These are phyloP conservation scores for Anas bernieri DNA, from an alignment of 2,797 vertebrate species.

Conservation along the genomic window DNA sequence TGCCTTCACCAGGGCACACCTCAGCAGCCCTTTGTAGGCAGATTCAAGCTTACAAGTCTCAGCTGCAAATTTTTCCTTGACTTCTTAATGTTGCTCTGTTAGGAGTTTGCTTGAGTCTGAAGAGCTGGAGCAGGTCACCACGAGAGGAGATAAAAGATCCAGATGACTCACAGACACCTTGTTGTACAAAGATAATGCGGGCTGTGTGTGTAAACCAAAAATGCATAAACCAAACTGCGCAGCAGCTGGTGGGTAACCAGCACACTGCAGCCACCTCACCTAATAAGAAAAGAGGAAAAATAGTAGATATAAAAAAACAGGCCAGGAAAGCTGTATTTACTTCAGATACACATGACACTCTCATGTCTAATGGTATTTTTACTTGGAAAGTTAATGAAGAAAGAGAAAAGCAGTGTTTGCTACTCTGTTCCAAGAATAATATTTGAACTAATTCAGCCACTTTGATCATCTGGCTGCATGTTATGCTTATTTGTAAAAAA, in stretches of 20 bases:
- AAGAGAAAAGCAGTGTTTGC: background rate
- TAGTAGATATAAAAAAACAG: background rate
- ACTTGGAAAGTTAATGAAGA: background rate
- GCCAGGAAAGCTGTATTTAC: background rate
- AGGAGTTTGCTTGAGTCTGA: background rate
- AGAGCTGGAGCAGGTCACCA: background rate
- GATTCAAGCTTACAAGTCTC: background rate
- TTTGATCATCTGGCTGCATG: background rate
- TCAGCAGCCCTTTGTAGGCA: background rate
- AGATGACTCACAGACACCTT: background rate
- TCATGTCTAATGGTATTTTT: background rate
- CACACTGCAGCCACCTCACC: fast-evolving
- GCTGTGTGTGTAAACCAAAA: background rate
- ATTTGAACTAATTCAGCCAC: background rate
- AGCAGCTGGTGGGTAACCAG: background rate
- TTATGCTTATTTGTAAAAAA: background rate
- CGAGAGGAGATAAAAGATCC: background rate
- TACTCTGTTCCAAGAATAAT: conserved; percentile 16
- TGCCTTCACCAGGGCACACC: background rate
- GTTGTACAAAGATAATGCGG: background rate
- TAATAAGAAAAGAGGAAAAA: fast-evolving
- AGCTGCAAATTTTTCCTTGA: background rate
- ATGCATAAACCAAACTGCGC: no score
- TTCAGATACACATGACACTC: background rate
- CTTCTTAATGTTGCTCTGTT: fast-evolving